These are phyloP conservation scores for Drosophila chauvacae DNA, from an alignment of 1,140 invertebrate genomes.

Conservation along the genomic window DNA sequence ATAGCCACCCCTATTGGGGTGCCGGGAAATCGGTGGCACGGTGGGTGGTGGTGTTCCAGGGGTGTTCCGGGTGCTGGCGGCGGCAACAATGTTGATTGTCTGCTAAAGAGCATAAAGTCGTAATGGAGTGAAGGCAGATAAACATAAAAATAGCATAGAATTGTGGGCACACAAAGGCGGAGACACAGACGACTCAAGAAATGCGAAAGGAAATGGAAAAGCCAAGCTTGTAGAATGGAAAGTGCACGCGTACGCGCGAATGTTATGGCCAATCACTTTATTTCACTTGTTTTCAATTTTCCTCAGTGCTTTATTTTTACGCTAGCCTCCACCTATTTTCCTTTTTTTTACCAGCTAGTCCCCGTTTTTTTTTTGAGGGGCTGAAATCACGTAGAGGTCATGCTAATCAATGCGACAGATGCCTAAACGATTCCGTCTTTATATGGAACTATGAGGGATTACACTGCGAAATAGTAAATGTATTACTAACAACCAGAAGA, in stretches of 20 bases:
- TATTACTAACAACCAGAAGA: neutral
- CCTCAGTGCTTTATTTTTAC: constrained; percentile 28
- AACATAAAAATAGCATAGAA: constrained; percentile 80
- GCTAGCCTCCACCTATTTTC: neutral
- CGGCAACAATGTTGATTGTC: constrained; percentile 76
- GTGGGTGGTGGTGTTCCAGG: constrained; percentile 2
- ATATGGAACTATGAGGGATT: neutral
- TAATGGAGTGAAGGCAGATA: constrained; percentile 82
- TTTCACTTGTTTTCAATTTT: constrained; percentile 83
- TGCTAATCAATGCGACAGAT: constrained; percentile 56
- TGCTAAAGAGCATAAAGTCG: constrained; percentile 82
- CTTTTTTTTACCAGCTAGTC: constrained; percentile 3
- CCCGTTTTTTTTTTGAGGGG: neutral
- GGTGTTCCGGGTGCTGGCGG: constrained; percentile 15
- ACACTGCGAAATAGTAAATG: neutral
- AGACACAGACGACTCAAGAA: constrained; percentile 18
- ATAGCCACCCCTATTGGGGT: constrained; percentile 2
- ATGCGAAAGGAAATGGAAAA: constrained; percentile 30
- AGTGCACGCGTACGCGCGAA: constrained; percentile 78
- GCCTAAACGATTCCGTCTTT: constrained; percentile 13
- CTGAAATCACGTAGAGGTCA: constrained; percentile 50
- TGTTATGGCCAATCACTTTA: constrained; percentile 80
- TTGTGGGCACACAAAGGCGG: constrained; percentile 75
- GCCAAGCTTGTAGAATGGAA: constrained; percentile 52
- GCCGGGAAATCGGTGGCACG: neutral